Evolutionary conservation across 2,797 vertebrate species (phyloP), one percentile per base, ranked within the genome.

Genomic region (Tadarida brasiliensis): DNA sequence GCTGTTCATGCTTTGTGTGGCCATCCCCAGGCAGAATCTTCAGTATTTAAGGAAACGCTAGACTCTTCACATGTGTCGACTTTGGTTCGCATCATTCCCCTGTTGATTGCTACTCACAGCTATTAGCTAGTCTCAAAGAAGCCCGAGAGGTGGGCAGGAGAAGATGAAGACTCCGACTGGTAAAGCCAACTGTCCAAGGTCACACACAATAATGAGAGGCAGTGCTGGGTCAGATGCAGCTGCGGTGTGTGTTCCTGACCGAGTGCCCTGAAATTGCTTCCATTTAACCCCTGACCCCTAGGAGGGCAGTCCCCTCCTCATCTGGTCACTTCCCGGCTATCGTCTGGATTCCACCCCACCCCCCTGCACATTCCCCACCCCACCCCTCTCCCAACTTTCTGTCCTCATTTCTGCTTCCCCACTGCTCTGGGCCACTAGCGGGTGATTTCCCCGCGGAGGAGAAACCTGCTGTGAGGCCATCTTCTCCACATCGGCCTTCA

Each of bases 241-340:
- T 57, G 22, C 74, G 68, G 26, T 0, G 0, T 20, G 0, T 4
- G 33, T 24, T 87, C 56, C 93, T 6, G 33, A 59, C 22, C 8
- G 0, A 16, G 56, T 12, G 39, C 19, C 63, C 89, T 4, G n/a
- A 35, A 51, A 70, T 28, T 24, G 9, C 49, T 88, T 47, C 12
- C 2, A 11, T 19, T 24, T 22, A 19, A 20, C 16, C 39, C 44
- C 28, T 9, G 8, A 22, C n/a, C 26, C 2, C 44, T 51, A 28
- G 33, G 67, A 63, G 20, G 44, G n/a, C 26, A n/a, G 17, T 17
- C 39, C 47, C 19, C 56, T 84, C 47, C 28, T 74, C n/a, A 1
- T 1, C 2, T 1, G 0, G 39, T 76, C 44, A 44, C 0, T 33
- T 20, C 8, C 57, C 4, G 22, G 70, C 68, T 12, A 5, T 1